A percentile compares a stretch with the other conserved stretches of the same genome.
Evolutionary conservation across 2,797 vertebrate species (phyloP).

Genomic region (Acrocephalus scirpaceus): DNA sequence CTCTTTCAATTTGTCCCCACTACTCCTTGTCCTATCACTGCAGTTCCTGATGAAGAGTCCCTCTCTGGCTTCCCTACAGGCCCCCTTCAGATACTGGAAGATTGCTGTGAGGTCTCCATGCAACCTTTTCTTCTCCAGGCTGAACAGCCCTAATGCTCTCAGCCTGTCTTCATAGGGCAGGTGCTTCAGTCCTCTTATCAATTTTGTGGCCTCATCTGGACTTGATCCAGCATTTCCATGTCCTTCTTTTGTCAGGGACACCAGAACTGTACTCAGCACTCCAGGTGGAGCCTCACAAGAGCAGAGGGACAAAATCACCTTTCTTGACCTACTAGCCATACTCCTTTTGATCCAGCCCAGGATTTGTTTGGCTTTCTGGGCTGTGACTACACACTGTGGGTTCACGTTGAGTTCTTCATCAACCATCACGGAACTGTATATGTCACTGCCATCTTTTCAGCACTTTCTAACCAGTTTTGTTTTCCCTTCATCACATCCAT

Average conservation of each 20-base stretch:
- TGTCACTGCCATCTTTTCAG: not conserved
- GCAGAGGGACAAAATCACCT: not conserved
- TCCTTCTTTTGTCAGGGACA: not conserved
- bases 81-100: not conserved
- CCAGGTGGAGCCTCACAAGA: not conserved
- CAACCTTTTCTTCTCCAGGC: not conserved
- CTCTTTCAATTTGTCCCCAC: not conserved
- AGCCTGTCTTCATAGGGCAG: not conserved
- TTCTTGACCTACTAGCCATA: accelerated
- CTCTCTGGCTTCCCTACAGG: not conserved
- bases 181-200: not conserved
- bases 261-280: not conserved
- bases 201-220: not conserved
- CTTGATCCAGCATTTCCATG: not conserved
- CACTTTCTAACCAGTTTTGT: not conserved
- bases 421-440: not conserved
- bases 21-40: not conserved
- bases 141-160: not conserved
- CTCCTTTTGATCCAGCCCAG: not conserved
- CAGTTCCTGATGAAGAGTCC: not conserved
- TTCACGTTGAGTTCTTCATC: not conserved
- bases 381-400: not conserved
- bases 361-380: not conserved
- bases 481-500: not conserved
- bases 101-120: accelerated